Conservation (phyloP, 2,113 vertebrate genomes). For the Chiloscyllium plagiosum region DNA sequence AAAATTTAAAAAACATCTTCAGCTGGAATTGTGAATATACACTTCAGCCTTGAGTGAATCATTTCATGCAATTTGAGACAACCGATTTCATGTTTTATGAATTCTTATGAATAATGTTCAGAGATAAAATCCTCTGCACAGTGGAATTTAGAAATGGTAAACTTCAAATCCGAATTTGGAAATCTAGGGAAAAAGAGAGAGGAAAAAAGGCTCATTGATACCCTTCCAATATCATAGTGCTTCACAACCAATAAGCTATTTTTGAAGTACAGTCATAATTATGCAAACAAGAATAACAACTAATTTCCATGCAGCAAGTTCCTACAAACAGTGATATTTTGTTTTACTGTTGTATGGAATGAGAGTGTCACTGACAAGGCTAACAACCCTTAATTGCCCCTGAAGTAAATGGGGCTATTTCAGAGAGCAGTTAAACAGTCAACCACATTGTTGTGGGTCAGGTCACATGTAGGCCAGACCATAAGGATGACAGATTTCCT, state of each 20-base stretch:
- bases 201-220: background rate
- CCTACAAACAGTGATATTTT: background rate
- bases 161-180: slow-evolving; percentile 21
- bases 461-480: no score
- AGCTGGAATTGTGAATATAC: background rate
- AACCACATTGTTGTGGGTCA: no score
- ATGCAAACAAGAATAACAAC: background rate
- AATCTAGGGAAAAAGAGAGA: background rate
- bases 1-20: background rate
- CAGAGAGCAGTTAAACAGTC: no score
- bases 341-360: no score
- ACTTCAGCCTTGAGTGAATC: background rate
- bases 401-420: no score
- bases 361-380: no score
- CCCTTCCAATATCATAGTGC: background rate
- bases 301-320: background rate
- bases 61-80: background rate
- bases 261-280: background rate
- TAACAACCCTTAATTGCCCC: no score
- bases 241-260: background rate
- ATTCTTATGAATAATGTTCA: background rate
- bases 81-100: background rate
- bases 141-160: background rate
- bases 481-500: no score
- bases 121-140: background rate